These are phyloP conservation scores for Clarias batrachus DNA, from an alignment of 2,113 vertebrate genomes.

Conservation along the genomic window DNA sequence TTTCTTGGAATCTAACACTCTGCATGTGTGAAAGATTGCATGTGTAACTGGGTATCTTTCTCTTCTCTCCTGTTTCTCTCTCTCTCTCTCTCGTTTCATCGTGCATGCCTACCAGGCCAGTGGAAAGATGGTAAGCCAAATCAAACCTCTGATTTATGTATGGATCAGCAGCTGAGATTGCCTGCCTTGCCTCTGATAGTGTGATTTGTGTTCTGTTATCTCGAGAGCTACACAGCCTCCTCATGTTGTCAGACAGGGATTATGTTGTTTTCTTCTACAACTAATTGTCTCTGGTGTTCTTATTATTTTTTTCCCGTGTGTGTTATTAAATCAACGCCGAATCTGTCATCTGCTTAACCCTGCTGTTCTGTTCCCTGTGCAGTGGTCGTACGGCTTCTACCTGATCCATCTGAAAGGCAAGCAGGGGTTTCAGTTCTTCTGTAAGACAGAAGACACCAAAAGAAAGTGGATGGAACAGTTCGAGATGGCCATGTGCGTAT, in stretches of 20 bases:
- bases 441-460: conserved; percentile 97
- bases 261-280: neutral
- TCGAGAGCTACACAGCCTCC: conserved; percentile 15
- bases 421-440: conserved; percentile 98
- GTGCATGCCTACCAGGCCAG: conserved; percentile 89
- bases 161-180: conserved; percentile 40
- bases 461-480: conserved; percentile 99
- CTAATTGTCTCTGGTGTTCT: neutral
- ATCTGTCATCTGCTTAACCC: neutral
- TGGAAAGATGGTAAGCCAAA: conserved; percentile 95
- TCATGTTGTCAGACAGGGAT: conserved; percentile 35
- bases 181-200: conserved; percentile 22
- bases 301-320: neutral
- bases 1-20: conserved; percentile 61
- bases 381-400: conserved; percentile 99
- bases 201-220: conserved; percentile 51
- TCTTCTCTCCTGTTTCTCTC: conserved; percentile 42
- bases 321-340: neutral
- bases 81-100: conserved; percentile 68
- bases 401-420: conserved; percentile 95
- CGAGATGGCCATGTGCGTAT: conserved; percentile 95
- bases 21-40: conserved; percentile 73
- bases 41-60: conserved; percentile 73
- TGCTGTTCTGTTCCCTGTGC: conserved; percentile 35
- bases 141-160: conserved; percentile 51